Base-by-base conservation (phyloP, 2,113 vertebrate genomes). In the Madoqua kirkii region DNA sequence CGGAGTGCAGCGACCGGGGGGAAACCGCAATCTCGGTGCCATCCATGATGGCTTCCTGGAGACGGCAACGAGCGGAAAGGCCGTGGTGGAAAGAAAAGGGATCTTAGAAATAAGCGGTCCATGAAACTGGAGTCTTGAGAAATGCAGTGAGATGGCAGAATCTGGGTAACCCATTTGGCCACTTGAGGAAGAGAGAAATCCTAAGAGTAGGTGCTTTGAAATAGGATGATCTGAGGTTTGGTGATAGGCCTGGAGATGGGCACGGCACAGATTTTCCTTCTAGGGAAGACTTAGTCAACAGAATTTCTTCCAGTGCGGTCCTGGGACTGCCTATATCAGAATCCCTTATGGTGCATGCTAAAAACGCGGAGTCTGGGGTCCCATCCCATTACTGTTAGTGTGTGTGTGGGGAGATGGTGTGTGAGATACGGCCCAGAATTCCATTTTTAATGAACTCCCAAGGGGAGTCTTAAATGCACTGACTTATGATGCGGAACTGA, bases 11-110 rank as follows among this genome's bases (percentile, higher is more conserved):
- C 3, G 99, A 99, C 57, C 99, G 99, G 1, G 99, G 99, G 4
- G 99, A 99, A 91, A 99, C 99, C 0, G 99, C 99, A 45, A 99
- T 99, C 98, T 99, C 99, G 0, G 99, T 99, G 64, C 99, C 99
- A 7, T 99, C 99, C 98, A 99, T 99, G 96, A 99, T 99, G 52
- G 99, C 99, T 98, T 99, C 99, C 99, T 98, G 96, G 16, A 79
- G 79, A 52, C 29, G 52, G 13, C 19, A n/a, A 29, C 48, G 64
- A 52, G 67, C 7, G 50, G 57, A 82, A 88, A 87, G 21, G 31
- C 55, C 67, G 9, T 4, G 60, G 36, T 62, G 48, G 55, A 31
- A 40, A 23, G 4, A 7, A 27, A 82, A 62, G n/a, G 60, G 10
- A 2, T 27, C 93, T 93, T 81, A 96, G 92, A 93, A 86, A 40